Evolutionary conservation across 2,797 vertebrate genomes (phyloP).

Genomic region (Atherinosoma microstoma): DNA sequence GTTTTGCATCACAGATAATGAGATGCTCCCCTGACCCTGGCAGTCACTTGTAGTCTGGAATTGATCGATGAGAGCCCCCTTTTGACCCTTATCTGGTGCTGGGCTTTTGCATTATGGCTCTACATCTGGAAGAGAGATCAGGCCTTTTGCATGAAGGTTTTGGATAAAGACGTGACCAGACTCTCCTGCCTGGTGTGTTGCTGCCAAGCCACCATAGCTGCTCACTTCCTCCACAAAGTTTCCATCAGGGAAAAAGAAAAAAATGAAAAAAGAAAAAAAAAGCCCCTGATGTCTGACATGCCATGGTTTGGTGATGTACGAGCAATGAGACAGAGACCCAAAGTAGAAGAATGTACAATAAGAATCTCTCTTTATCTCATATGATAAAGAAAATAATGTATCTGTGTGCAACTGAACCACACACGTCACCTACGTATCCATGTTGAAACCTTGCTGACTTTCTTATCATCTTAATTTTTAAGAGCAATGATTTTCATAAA

Average conservation of each 20-base stretch:
- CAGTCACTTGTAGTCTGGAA: constrained; percentile 66
- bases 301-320: constrained; percentile 69
- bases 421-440: not conserved
- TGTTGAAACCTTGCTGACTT: not conserved
- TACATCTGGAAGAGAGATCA: constrained; percentile 81
- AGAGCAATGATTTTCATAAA: constrained; percentile 35
- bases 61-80: constrained; percentile 74
- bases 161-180: constrained; percentile 78
- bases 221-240: constrained; percentile 77
- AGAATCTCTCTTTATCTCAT: constrained; percentile 54
- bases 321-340: constrained; percentile 58
- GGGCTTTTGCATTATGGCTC: constrained; percentile 59
- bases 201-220: constrained; percentile 81
- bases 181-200: constrained; percentile 63
- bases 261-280: constrained; percentile 26
- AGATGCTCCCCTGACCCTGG: constrained; percentile 65
- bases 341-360: constrained; percentile 57
- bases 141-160: constrained; percentile 56
- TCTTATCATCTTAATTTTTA: constrained; percentile 42
- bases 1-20: constrained; percentile 76
- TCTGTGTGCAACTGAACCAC: not conserved
- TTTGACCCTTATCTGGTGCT: constrained; percentile 77
- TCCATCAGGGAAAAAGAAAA: constrained; percentile 68
- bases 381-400: constrained; percentile 28
- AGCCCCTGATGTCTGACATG: constrained; percentile 68